Conservation (phyloP, 1,140 invertebrate species). For the Chrysomallon squamiferum region DNA sequence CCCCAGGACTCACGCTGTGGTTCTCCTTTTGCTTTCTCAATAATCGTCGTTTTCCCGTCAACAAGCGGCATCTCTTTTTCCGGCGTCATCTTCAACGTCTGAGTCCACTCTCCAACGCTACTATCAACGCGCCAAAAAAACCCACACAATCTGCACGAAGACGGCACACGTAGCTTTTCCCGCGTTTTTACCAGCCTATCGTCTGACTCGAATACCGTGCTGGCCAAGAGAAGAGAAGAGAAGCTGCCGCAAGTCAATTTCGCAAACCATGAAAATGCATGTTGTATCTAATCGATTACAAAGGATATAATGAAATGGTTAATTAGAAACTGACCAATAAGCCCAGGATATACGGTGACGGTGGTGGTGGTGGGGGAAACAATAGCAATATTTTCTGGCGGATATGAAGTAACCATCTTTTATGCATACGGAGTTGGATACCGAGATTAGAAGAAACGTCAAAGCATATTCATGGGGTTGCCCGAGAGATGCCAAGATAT, state of each 20-base stretch:
- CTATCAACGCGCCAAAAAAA: too few relatives aligned
- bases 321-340: slow-evolving; percentile 3
- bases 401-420: slow-evolving; percentile 2
- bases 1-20: slow-evolving; percentile 62
- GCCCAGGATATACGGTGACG: neutral
- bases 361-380: neutral
- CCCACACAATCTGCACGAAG: neutral
- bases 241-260: neutral
- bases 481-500: too few relatives aligned
- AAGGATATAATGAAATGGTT: slow-evolving; percentile 3
- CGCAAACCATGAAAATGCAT: slow-evolving; percentile 7
- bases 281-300: neutral
- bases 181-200: neutral
- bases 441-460: too few relatives aligned
- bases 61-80: neutral
- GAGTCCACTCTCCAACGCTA: neutral
- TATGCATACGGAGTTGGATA: neutral
- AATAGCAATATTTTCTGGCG: neutral
- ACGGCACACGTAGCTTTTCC: neutral
- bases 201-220: neutral
- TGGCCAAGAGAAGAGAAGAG: too few relatives aligned
- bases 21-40: slow-evolving; percentile 3
- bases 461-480: too few relatives aligned
- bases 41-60: slow-evolving; percentile 1
- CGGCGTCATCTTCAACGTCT: neutral